Evolutionary conservation across 1,140 invertebrate species (phyloP).

Genomic region (Bombus pascuorum): DNA sequence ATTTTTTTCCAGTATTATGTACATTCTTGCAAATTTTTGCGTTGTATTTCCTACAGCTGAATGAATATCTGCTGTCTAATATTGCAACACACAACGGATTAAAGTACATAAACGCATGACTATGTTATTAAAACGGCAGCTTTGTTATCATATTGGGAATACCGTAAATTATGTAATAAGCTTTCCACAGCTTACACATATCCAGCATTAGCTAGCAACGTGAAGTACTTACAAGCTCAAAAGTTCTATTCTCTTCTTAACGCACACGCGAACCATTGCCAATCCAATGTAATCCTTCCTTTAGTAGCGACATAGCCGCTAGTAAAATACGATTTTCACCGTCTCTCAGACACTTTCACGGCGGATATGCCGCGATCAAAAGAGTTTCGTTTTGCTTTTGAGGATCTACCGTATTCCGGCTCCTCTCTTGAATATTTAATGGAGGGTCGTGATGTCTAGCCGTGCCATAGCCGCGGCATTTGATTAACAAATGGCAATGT

Average conservation of each 20-base stretch:
- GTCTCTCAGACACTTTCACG: neutral
- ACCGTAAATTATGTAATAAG: constrained; percentile 20
- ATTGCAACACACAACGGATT: neutral
- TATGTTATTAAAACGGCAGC: neutral
- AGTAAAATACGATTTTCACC: constrained; percentile 20
- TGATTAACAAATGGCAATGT: neutral
- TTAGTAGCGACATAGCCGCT: neutral
- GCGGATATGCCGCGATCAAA: neutral
- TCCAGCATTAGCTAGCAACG: neutral
- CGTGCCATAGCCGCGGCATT: too few species aligned
- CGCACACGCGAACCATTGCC: neutral
- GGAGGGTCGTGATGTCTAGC: neutral
- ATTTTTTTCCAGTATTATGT: too few species aligned
- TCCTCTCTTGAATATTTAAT: neutral
- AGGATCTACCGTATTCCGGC: neutral
- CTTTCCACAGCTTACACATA: constrained; percentile 14
- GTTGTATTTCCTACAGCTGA: neutral
- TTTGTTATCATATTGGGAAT: neutral
- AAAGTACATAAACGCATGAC: too few species aligned
- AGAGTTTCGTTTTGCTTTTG: neutral
- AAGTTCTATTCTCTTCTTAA: constrained; percentile 15
- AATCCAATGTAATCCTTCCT: constrained; percentile 17
- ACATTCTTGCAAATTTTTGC: too few species aligned
- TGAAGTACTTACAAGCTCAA: neutral
- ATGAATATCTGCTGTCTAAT: neutral